Evolutionary conservation across 2,113 vertebrate genomes (phyloP).

Genomic region (Machaerirhynchus nigripectus): DNA sequence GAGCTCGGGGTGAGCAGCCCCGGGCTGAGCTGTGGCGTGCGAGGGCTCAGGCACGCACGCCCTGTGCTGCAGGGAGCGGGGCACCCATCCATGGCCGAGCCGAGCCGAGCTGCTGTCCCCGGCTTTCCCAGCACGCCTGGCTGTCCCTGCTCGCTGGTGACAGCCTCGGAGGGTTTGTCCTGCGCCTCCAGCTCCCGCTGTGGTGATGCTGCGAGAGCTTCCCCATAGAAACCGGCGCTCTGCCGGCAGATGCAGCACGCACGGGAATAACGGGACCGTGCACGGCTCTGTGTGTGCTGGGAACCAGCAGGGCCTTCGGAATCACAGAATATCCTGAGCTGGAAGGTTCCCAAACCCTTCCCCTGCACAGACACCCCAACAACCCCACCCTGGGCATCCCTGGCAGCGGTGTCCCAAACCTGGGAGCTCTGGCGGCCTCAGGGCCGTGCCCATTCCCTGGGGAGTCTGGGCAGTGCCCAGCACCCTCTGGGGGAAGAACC

Average conservation of each 20-base stretch:
- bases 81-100: too few relatives aligned
- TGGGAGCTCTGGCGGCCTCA: not conserved
- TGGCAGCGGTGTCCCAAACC: accelerated
- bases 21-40: not conserved
- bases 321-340: not conserved
- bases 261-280: accelerated
- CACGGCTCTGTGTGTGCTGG: accelerated
- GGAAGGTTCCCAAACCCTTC: not conserved
- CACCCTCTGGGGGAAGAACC: not conserved
- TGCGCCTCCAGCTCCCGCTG: accelerated
- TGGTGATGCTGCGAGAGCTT: not conserved
- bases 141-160: not conserved
- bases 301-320: accelerated
- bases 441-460: not conserved
- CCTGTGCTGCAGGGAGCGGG: not conserved
- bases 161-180: accelerated
- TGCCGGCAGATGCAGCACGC: accelerated
- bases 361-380: not conserved
- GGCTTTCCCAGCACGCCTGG: accelerated
- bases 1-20: not conserved
- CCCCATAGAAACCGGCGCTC: not conserved
- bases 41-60: not conserved
- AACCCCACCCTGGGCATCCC: not conserved
- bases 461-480: not conserved
- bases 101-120: accelerated